Evolutionary conservation across 2,797 vertebrate species (phyloP).

Genomic region (Tragelaphus oryx): DNA sequence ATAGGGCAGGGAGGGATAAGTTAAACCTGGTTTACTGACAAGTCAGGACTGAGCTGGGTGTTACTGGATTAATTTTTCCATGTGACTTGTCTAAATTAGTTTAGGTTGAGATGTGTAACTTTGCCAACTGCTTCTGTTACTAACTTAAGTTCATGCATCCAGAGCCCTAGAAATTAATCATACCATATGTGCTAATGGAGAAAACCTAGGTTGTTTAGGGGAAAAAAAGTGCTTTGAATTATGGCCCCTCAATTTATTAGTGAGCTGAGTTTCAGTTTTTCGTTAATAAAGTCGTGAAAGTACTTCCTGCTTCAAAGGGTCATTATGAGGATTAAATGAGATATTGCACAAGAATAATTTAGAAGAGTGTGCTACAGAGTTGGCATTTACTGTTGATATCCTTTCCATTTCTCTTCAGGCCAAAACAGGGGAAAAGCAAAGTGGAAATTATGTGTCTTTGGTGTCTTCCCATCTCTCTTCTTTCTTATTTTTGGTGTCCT

Average conservation of each 20-base stretch:
- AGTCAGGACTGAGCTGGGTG: not conserved
- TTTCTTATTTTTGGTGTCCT: not conserved
- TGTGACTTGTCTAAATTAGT: constrained; percentile 11
- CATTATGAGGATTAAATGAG: not conserved
- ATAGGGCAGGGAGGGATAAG: not conserved
- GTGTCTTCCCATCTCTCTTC: not conserved
- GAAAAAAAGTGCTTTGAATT: not conserved
- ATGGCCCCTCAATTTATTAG: not conserved
- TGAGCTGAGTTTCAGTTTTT: not conserved
- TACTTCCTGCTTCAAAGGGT: constrained; percentile 9
- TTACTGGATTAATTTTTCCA: not conserved
- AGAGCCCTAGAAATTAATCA: not conserved
- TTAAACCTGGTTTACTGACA: not conserved
- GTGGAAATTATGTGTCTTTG: not conserved
- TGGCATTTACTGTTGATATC: not conserved
- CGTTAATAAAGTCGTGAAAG: constrained; percentile 1
- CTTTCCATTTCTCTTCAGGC: not conserved
- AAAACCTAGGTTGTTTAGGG: not conserved
- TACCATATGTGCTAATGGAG: fast-evolving
- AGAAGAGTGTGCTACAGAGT: not conserved
- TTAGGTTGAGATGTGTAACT: not conserved
- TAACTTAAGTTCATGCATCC: not conserved
- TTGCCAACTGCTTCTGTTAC: not conserved
- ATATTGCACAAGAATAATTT: not conserved
- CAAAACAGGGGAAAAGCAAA: not conserved